These are phyloP conservation scores for Pachymerium ferrugineum DNA, from an alignment of 2,888 invertebrate species.

Conservation along the genomic window DNA sequence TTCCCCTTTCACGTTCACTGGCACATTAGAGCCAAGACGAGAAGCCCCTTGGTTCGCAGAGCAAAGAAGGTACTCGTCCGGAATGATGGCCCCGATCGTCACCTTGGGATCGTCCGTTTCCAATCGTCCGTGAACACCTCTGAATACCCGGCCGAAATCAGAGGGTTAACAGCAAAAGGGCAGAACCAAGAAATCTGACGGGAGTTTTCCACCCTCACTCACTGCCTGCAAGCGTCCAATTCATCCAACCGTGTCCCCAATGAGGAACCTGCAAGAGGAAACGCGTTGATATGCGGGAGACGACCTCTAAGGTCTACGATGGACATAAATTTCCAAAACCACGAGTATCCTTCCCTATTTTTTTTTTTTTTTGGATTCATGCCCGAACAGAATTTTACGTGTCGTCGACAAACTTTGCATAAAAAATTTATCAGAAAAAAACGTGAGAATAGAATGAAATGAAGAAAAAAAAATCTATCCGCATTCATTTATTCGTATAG, in stretches of 20 bases:
- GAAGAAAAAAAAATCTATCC: neutral
- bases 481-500: constrained; percentile 1
- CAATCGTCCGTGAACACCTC: constrained; percentile 1
- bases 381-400: neutral
- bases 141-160: neutral
- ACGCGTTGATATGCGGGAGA: neutral
- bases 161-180: neutral
- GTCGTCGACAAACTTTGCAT: neutral
- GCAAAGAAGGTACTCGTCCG: constrained; percentile 15
- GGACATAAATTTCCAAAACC: neutral
- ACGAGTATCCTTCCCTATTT: too few species aligned
- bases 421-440: neutral
- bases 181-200: neutral
- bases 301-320: neutral
- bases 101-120: constrained; percentile 22
- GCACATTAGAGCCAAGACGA: neutral
- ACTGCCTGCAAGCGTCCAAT: neutral
- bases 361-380: neutral
- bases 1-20: neutral
- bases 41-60: neutral
- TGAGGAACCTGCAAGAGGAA: neutral
- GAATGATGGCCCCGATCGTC: constrained; percentile 22
- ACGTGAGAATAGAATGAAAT: neutral
- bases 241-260: neutral
- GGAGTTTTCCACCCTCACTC: constrained; percentile 6